These are phyloP conservation scores for Parasteatoda lunata DNA, from an alignment of 2,888 invertebrate species.

Conservation along the genomic window DNA sequence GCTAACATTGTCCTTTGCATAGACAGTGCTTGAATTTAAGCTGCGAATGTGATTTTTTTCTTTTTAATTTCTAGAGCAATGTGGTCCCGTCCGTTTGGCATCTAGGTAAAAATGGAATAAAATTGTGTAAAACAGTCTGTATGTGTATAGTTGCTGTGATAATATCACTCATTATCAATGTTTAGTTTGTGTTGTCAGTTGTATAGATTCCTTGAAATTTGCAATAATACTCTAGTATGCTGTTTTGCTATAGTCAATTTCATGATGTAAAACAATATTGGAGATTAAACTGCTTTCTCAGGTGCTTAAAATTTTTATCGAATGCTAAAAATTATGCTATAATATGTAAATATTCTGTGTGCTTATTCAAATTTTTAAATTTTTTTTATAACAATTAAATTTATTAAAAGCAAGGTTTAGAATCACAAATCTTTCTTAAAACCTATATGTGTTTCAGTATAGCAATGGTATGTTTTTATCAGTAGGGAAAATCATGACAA, in stretches of 20 bases:
- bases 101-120: constrained; percentile 24
- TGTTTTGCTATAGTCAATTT: constrained; percentile 39
- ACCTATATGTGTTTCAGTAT: too few relatives aligned
- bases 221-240: constrained; percentile 52
- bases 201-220: constrained; percentile 31
- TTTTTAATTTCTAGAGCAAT: constrained; percentile 44
- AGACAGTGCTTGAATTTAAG: constrained; percentile 54
- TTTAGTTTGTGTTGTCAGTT: constrained; percentile 43
- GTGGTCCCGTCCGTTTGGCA: constrained; percentile 65
- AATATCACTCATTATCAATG: constrained; percentile 49
- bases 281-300: constrained; percentile 21
- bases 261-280: constrained; percentile 53
- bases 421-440: too few relatives aligned
- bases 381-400: not conserved
- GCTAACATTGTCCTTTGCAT: constrained; percentile 29
- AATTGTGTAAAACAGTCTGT: constrained; percentile 11
- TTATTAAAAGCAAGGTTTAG: not conserved
- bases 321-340: constrained; percentile 5
- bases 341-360: not conserved
- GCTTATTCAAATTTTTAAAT: constrained; percentile 1
- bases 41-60: constrained; percentile 47
- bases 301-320: constrained; percentile 18
- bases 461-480: too few relatives aligned
- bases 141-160: constrained; percentile 63
- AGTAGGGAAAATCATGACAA: too few relatives aligned